Evolutionary conservation across 2,113 vertebrate species (phyloP), one percentile per base, ranked within the genome.

Genomic region (Hippocampus comes): DNA sequence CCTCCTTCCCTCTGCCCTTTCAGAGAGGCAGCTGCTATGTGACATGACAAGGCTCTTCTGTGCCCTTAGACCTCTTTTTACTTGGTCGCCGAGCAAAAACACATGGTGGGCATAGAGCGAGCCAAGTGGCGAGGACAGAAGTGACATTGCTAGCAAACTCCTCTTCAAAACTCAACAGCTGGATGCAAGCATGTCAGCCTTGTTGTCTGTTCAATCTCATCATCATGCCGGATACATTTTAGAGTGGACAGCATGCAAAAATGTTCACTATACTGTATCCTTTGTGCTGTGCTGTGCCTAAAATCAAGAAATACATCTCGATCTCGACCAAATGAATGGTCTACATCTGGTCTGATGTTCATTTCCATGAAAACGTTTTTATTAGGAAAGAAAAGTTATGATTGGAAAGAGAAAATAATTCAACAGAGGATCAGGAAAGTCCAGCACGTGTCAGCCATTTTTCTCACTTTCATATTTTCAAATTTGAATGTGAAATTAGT

Each of bases 21-120:
- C 68, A 46, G 63, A 63, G 71, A 71, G 65, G 75, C 86, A 87
- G 88, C 85, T 89, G 83, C 48, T 71, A 41, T 81, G 59, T 78
- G 42, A 55, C 68, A 73, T 85, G 71, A 87, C 87, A 73, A 82
- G 79, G 71, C 69, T 69, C 71, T 75, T 82, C 87, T 88, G 84
- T 88, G 78, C 77, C 75, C 70, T 75, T 59, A 25, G 60, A 21
- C 69, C 59, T 65, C 14, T 68, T 79, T 79, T 74, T 67, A 73
- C 71, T 66, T 78, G 74, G 71, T 61, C 76, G 25, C 55, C 70
- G 59, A 71, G 72, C 67, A 38, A 55, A 72, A 82, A 78, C 80
- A 78, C 77, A 86, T 75, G 57, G 73, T 71, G 78, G 70, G 63
- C 66, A 63, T 77, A 76, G 27, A 64, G 64, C 60, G 82, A 82